These are phyloP conservation scores for Apotomis betuletana DNA, from an alignment of 2,888 invertebrate genomes.

Conservation along the genomic window DNA sequence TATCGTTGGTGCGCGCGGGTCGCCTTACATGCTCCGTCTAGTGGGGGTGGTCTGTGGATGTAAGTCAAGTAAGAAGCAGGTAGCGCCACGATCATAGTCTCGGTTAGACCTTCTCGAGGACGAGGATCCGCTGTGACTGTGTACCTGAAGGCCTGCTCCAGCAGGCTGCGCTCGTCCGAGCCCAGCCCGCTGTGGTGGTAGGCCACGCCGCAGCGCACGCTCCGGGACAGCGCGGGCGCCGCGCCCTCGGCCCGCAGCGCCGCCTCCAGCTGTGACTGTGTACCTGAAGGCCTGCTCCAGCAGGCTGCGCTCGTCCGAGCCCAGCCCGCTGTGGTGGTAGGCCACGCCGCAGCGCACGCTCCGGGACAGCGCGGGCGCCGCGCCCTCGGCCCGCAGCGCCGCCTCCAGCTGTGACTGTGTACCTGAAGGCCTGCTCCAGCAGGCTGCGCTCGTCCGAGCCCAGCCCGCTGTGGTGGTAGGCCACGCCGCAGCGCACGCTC, in stretches of 20 bases:
- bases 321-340: constrained; percentile 97
- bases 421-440: constrained; percentile 91
- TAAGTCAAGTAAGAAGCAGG: too few relatives aligned
- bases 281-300: constrained; percentile 91
- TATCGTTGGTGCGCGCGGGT: too few relatives aligned
- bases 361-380: constrained; percentile 85
- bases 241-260: neutral
- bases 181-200: constrained; percentile 98
- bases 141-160: constrained; percentile 91
- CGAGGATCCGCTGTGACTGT: too few relatives aligned
- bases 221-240: constrained; percentile 85
- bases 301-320: constrained; percentile 91
- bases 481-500: constrained; percentile 91
- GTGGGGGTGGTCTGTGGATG: too few relatives aligned
- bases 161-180: constrained; percentile 84
- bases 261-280: too few relatives aligned
- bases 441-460: constrained; percentile 93
- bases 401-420: constrained; percentile 60
- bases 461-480: constrained; percentile 97
- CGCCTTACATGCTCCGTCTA: too few relatives aligned
- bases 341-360: constrained; percentile 93
- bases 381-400: constrained; percentile 87
- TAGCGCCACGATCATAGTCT: neutral
- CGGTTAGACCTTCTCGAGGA: neutral
- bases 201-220: constrained; percentile 92